A percentile compares a stretch with the other conserved stretches of the same genome.
phyloP scores from a whole-genome alignment of 1,140 invertebrate species.

The Gonioctena quinquepunctata region DNA sequence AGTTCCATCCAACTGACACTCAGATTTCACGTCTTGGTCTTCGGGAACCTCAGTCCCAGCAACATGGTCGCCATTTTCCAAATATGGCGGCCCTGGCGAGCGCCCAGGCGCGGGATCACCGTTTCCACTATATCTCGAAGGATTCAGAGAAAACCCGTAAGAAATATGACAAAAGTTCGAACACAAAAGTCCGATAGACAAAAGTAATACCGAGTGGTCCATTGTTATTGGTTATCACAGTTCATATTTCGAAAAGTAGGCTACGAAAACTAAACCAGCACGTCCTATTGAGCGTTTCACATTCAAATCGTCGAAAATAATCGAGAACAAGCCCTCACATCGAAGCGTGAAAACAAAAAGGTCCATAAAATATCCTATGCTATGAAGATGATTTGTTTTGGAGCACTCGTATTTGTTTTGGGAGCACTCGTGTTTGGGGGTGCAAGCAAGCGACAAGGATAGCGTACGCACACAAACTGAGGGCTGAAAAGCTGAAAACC shows the following conservation, averaged over 20 bases:
- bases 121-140: slow-evolving; percentile 21
- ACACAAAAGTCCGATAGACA: not conserved
- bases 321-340: not conserved
- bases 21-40: not conserved
- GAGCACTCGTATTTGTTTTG: not conserved
- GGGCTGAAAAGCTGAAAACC: slow-evolving; percentile 16
- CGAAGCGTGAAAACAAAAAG: not conserved
- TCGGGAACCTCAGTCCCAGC: not conserved
- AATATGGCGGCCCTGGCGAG: slow-evolving; percentile 49
- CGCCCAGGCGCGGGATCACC: slow-evolving; percentile 52
- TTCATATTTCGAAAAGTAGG: too few relatives aligned
- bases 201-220: slow-evolving; percentile 5
- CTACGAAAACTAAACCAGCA: not conserved
- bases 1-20: slow-evolving; percentile 12
- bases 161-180: not conserved
- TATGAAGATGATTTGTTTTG: not conserved
- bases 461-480: slow-evolving; percentile 38
- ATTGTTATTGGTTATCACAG: too few relatives aligned
- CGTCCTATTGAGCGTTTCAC: not conserved
- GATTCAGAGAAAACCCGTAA: slow-evolving; percentile 22
- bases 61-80: not conserved
- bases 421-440: not conserved
- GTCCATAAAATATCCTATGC: not conserved
- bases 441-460: slow-evolving; percentile 14
- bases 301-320: slow-evolving; percentile 7